Evolutionary conservation across 2,113 vertebrate genomes (phyloP).

Genomic region (Nycticryphes semicollaris): DNA sequence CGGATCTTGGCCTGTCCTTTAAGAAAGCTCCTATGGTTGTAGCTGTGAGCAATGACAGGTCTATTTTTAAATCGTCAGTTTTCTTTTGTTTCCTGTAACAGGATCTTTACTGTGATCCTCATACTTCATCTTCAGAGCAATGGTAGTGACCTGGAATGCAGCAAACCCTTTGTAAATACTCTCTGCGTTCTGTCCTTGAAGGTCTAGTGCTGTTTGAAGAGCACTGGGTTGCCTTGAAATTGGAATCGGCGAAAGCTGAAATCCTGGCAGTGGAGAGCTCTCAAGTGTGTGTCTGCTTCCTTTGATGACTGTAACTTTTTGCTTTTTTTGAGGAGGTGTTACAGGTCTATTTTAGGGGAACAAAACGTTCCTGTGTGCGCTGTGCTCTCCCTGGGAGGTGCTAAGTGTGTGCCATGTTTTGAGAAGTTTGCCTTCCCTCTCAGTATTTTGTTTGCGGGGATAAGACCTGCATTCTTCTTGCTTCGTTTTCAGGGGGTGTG

Average conservation of each 20-base stretch:
- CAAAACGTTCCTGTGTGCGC: not conserved
- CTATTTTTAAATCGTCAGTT: not conserved
- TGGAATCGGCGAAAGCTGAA: not conserved
- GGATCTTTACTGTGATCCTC: not conserved
- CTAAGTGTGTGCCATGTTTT: not conserved
- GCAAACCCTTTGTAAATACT: not conserved
- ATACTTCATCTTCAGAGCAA: not conserved
- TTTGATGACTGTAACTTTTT: not conserved
- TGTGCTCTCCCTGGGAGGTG: not conserved
- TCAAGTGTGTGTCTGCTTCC: not conserved
- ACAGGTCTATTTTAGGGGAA: not conserved
- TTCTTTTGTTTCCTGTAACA: constrained; percentile 15
- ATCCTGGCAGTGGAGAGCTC: not conserved
- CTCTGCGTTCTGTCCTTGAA: not conserved
- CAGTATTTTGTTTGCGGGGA: not conserved
- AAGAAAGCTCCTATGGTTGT: not conserved
- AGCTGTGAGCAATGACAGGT: not conserved
- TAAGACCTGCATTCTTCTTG: not conserved
- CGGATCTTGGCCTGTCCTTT: not conserved
- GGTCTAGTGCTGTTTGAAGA: not conserved
- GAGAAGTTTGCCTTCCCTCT: not conserved
- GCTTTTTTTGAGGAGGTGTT: not conserved
- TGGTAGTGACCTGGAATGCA: not conserved
- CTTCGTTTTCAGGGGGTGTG: fast-evolving
- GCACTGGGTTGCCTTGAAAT: not conserved